Percentiles rank a stretch among this genome's conserved stretches.
These are phyloP conservation scores for Rhinoptilus africanus DNA, from an alignment of 2,113 vertebrate genomes.

Conservation along the genomic window DNA sequence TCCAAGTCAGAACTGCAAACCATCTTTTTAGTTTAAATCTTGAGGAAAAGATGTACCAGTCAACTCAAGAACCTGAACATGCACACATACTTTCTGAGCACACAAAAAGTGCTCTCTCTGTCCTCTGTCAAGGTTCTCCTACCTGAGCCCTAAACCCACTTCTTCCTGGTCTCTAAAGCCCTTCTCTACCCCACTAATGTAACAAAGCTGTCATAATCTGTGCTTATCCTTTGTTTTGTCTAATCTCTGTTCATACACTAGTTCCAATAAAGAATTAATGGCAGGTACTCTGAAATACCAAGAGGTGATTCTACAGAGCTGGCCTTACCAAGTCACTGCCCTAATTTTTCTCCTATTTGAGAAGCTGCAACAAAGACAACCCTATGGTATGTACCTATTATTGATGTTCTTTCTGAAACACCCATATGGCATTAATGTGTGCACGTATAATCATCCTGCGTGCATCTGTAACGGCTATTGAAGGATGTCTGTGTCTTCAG, in stretches of 20 bases:
- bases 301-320: neutral
- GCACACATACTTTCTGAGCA: neutral
- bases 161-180: neutral
- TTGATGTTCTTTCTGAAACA: neutral
- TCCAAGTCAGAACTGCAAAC: neutral
- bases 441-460: neutral
- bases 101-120: neutral
- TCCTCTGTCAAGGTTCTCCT: neutral
- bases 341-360: neutral
- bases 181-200: neutral
- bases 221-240: neutral
- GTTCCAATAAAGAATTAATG: neutral
- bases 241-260: neutral
- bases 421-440: neutral
- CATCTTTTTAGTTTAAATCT: neutral
- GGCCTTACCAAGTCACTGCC: neutral
- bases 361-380: neutral
- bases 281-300: neutral
- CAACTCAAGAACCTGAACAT: neutral
- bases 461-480: accelerated
- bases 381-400: neutral
- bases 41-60: neutral
- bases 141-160: neutral
- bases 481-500: neutral
- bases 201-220: neutral